These are phyloP conservation scores for Diabrotica virgifera DNA, from an alignment of 1,140 invertebrate species.

Conservation along the genomic window DNA sequence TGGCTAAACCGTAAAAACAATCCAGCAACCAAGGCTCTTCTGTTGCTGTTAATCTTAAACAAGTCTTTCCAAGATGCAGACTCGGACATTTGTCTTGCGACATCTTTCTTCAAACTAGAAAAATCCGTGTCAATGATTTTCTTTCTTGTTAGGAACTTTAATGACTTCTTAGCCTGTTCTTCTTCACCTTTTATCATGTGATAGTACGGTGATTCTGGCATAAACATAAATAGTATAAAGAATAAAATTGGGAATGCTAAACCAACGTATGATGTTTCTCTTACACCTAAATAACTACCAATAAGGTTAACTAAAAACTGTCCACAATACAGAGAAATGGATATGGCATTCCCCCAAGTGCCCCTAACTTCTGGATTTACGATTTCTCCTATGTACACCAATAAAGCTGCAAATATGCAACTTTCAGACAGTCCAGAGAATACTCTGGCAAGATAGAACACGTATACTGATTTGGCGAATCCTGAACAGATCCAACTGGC, in stretches of 20 bases:
- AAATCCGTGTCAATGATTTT: slow-evolving; percentile 35
- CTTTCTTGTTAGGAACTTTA: slow-evolving; percentile 51
- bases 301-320: slow-evolving; percentile 52
- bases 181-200: slow-evolving; percentile 37
- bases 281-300: slow-evolving; percentile 33
- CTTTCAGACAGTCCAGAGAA: slow-evolving; percentile 36
- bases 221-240: slow-evolving; percentile 20
- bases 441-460: slow-evolving; percentile 31
- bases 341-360: slow-evolving; percentile 49
- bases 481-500: slow-evolving; percentile 24
- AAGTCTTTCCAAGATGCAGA: slow-evolving; percentile 30
- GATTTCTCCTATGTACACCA: slow-evolving; percentile 64
- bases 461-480: slow-evolving; percentile 22
- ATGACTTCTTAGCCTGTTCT: slow-evolving; percentile 31
- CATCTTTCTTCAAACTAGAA: slow-evolving; percentile 31
- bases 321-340: slow-evolving; percentile 50
- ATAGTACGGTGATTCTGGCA: slow-evolving; percentile 44
- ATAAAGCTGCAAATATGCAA: slow-evolving; percentile 39
- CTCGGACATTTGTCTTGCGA: slow-evolving; percentile 35
- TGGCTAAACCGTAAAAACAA: too few relatives aligned
- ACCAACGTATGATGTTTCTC: slow-evolving; percentile 18
- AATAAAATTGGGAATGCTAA: slow-evolving; percentile 21
- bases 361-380: slow-evolving; percentile 65
- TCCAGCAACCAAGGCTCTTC: too few relatives aligned
- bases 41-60: slow-evolving; percentile 26